Evolutionary conservation across 2,113 vertebrate species (phyloP).

Genomic region (Pavo muticus): DNA sequence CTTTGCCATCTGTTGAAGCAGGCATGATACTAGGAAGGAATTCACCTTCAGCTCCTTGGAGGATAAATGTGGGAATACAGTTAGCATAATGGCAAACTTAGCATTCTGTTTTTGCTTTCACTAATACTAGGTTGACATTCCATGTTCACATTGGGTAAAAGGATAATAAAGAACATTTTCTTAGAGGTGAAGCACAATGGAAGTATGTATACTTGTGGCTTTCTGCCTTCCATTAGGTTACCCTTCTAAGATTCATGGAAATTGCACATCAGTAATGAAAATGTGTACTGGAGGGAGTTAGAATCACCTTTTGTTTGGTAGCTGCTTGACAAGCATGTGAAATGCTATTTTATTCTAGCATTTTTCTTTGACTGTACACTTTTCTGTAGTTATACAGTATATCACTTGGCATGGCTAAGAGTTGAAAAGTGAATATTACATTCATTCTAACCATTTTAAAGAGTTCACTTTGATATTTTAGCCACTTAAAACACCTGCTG

Average conservation of each 20-base stretch:
- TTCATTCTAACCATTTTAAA: constrained; percentile 48
- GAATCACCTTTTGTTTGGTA: constrained; percentile 45
- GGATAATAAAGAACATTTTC: background rate
- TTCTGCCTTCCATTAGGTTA: background rate
- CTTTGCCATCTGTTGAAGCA: background rate
- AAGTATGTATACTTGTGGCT: background rate
- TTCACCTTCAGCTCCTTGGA: background rate
- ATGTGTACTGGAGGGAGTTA: background rate
- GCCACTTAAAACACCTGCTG: constrained; percentile 73
- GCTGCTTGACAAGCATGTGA: constrained; percentile 16
- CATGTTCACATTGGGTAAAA: background rate
- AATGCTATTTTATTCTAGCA: constrained; percentile 14
- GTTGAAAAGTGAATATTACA: constrained; percentile 4
- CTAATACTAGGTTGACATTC: background rate
- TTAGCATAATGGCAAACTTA: background rate
- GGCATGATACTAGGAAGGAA: background rate
- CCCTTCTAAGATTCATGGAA: background rate
- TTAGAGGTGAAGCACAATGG: background rate
- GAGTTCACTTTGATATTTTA: constrained; percentile 62
- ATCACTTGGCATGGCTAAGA: constrained; percentile 31
- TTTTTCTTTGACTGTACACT: constrained; percentile 42
- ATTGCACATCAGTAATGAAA: background rate
- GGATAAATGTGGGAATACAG: background rate
- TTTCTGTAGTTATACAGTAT: background rate
- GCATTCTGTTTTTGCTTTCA: constrained; percentile 4